Evolutionary conservation across 1,140 invertebrate species (phyloP).

Genomic region (Nasonia giraulti): DNA sequence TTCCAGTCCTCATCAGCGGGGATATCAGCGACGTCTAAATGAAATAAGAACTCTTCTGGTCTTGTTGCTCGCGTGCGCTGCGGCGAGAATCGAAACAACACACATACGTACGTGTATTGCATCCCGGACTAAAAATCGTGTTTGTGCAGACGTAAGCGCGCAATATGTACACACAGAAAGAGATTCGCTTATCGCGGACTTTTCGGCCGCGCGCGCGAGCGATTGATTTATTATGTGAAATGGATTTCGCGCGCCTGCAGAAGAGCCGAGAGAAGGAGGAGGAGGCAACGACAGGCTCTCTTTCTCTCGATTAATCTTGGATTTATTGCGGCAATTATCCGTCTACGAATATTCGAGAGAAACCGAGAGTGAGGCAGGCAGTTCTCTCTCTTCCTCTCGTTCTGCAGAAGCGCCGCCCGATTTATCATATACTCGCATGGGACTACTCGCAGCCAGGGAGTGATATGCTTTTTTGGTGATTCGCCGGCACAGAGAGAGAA

Average conservation of each 20-base stretch:
- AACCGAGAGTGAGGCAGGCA: constrained; percentile 4
- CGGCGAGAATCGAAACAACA: neutral
- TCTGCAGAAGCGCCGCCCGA: constrained; percentile 9
- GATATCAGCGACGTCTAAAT: neutral
- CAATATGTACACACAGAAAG: neutral
- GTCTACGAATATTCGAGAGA: constrained; percentile 63
- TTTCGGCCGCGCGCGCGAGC: neutral
- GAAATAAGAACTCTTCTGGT: neutral
- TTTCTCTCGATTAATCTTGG: constrained; percentile 62
- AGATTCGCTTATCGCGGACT: constrained; percentile 56
- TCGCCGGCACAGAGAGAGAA: neutral
- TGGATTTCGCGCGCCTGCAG: constrained; percentile 59
- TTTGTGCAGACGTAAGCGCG: neutral
- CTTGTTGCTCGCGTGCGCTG: neutral
- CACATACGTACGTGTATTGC: too few species aligned
- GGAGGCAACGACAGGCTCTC: constrained; percentile 57
- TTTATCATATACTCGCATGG: constrained; percentile 41
- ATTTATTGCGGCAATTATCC: constrained; percentile 67
- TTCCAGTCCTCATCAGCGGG: neutral
- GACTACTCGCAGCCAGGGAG: constrained; percentile 20
- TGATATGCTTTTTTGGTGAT: constrained; percentile 41
- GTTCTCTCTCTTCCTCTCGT: too few species aligned
- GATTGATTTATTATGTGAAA: constrained; percentile 67
- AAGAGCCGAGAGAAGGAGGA: constrained; percentile 21
- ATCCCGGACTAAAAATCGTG: neutral